Base-by-base conservation (phyloP, 2,797 vertebrate genomes). In the Rhinatrema bivittatum region DNA sequence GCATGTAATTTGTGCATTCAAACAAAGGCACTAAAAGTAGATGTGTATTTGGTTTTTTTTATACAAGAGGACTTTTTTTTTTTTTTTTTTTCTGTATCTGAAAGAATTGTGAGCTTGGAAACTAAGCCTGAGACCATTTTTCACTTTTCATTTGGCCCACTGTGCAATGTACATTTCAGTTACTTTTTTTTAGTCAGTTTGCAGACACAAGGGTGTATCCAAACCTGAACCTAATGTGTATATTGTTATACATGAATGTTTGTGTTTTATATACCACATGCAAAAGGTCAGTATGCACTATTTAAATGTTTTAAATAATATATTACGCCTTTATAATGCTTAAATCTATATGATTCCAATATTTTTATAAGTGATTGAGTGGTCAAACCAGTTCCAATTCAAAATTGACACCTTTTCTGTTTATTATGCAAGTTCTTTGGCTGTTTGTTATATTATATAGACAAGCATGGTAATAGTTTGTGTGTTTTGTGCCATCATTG, bases 401-500 rank as follows among this genome's bases (percentile, higher is more conserved):
- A 75, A 78, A 85, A 78, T 83, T 88, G 85, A 85, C 73, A 81
- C 74, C 79, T 78, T 84, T 83, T 65, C 69, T 67, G 63, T 76
- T 74, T 42, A 68, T 74, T 63, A 57, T 70, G 75, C 60, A 55
- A 9, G 21, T 46, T 74, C 60, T 79, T 72, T 78, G 72, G 72
- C 76, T 78, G 63, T 71, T 72, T 70, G 65, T 65, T 82, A 84
- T 85, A 77, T 74, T 87, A n/a, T n/a, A n/a, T n/a, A 74, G 77
- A 60, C 84, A 81, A 87, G 88, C 87, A 90, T 91, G 88, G 85
- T 82, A 74, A 72, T 69, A 80, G 70, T n/a, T 71, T 72, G 68
- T 48, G 68, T 87, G 52, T 84, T 89, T 82, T 85, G 87, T 90
- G 86, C 89, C 86, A 89, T 86, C 77, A 75, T 80, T 84, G 84